Evolutionary conservation across 2,888 invertebrate genomes (phyloP), one percentile per base, ranked within the genome.

Genomic region (Pyralis farinalis): DNA sequence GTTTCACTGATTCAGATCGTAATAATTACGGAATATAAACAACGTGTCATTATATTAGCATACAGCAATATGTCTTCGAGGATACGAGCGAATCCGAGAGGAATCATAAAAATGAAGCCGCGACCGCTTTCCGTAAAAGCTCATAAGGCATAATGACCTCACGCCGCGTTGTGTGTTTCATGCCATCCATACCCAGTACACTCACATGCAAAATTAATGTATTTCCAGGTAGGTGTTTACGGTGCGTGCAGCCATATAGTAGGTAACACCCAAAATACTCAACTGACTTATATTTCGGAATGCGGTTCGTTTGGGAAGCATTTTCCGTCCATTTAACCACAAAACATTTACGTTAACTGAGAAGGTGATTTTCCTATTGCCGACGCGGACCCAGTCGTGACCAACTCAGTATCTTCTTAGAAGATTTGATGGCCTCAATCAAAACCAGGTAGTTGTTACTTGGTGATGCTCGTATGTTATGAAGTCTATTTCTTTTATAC

Each of bases 31-130:
- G 67, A 70, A 63, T 74, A 74, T 76, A 77, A 75, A 75, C 70
- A 71, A 59, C 57, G 59, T 64, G 69, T 70, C 72, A 66, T 74
- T 64, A 72, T 72, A 81, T 83, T 80, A 73, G 65, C 78, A 80
- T 81, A 71, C 50, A 46, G 71, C 68, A 66, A 73, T 80, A 76
- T 65, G 57, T 81, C 72, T 69, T 68, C 49, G 57, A 69, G 63
- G 61, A 70, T 70, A 60, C 58, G 59, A 62, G 54, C 51, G 56
- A 60, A 71, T 59, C 68, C 46, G 60, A 55, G 58, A 51, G 9
- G 12, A 51, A 58, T 64, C 66, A 63, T 71, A 71, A 73, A 48
- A 73, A 69, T 59, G 51, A 57, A 58, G 69, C 52, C 58, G 56
- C 55, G 58, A 49, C 53, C 56, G 63, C 61, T 68, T 72, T 70